Evolutionary conservation across 1,140 invertebrate genomes (phyloP), one percentile per base, ranked within the genome.

Genomic region (Nymphalis io): DNA sequence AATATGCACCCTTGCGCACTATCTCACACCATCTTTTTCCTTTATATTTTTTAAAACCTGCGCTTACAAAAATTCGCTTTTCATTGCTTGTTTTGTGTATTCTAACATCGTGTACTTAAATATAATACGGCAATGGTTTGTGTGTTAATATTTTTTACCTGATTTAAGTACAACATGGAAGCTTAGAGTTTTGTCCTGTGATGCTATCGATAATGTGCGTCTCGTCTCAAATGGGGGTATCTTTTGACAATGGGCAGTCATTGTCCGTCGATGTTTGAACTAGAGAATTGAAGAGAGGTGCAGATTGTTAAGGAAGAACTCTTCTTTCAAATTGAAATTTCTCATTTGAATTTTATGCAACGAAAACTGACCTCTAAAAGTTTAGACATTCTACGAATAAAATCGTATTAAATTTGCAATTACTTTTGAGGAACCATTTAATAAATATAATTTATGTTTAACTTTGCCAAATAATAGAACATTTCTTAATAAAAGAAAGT

Each of bases 1-100:
- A 89, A 89, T 85, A 89, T 87, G 86, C 85, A 88, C 81, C 84
- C 84, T 71, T 79, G 55, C 38, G 38, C 65, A 74, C 72, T 83
- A 84, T 84, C 81, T 76, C 68, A 74, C 79, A 79, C 72, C 68
- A 79, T 78, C 79, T 80, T 42, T 15, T 33, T 60, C 13, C 20
- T 20, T 40, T 51, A 55, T 23, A 57, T 44, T 57, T 33, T 51
- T 4, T 13, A 42, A 40, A 62, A 53, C 20, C 3, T 0, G 12
- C 2, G 20, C 4, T 21, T 13, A 53, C 20, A 13, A 10, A 23
- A n/a, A 16, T 57, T 46, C 46, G 11, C 18, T 23, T 48, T 65
- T 61, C 70, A 61, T 44, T 66, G 59, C 39, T 46, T 13, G 16
- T 21, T 64, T 20, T 21, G 20, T 53, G 20, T 13, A 13, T 13